Conservation (phyloP, 2,888 invertebrate species). For the Venusia cambrica region DNA sequence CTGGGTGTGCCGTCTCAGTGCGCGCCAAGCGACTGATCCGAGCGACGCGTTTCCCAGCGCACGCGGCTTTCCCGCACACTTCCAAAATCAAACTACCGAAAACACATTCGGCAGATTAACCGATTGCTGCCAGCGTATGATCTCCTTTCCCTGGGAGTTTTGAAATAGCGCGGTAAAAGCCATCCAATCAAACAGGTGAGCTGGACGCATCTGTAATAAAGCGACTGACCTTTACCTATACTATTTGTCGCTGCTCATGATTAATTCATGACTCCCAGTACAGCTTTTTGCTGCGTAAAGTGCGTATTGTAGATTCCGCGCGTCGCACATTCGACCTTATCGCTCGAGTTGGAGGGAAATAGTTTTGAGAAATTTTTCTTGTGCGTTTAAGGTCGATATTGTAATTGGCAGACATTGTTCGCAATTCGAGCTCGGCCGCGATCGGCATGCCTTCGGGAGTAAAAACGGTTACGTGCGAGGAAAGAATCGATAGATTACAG, state of each 20-base stretch:
- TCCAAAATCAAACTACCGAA: constrained; percentile 31
- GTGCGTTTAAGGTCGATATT: constrained; percentile 57
- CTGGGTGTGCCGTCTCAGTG: constrained; percentile 49
- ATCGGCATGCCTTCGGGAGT: constrained; percentile 61
- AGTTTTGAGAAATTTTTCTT: constrained; percentile 35
- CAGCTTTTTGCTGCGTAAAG: constrained; percentile 60
- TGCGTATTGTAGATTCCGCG: constrained; percentile 50
- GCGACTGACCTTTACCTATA: constrained; percentile 69
- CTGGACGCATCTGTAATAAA: constrained; percentile 60
- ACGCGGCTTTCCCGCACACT: constrained; percentile 39
- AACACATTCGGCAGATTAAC: constrained; percentile 9
- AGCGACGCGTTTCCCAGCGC: constrained; percentile 52
- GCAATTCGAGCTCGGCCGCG: constrained; percentile 53
- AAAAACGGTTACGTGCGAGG: constrained; percentile 65
- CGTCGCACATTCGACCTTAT: constrained; percentile 36
- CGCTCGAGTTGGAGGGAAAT: constrained; percentile 31
- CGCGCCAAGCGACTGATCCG: constrained; percentile 42
- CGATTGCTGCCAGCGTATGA: constrained; percentile 14
- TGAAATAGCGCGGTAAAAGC: constrained; percentile 29
- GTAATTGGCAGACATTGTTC: constrained; percentile 54
- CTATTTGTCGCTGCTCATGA: constrained; percentile 73
- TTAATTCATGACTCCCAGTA: constrained; percentile 63
- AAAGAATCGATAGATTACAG: constrained; percentile 72
- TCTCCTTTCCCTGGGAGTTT: constrained; percentile 17
- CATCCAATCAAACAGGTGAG: constrained; percentile 59